phyloP scores from a whole-genome alignment of 2,113 vertebrate species.

The Nannobrachium achirus region DNA sequence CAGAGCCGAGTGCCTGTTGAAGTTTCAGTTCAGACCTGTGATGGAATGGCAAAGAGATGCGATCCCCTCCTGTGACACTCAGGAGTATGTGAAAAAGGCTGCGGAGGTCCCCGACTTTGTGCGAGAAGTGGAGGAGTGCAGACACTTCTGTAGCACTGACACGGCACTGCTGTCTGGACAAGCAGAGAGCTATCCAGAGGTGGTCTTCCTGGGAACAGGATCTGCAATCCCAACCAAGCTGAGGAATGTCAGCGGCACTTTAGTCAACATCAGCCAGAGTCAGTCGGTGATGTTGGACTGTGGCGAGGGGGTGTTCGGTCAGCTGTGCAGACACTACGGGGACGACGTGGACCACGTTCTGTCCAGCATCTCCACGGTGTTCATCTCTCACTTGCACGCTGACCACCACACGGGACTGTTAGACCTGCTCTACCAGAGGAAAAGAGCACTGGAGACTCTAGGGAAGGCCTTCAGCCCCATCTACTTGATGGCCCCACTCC shows the following conservation, averaged over 20 bases:
- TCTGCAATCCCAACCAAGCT: slow-evolving; percentile 96
- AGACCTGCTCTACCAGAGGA: slow-evolving; percentile 87
- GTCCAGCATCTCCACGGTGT: slow-evolving; percentile 83
- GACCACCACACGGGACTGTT: slow-evolving; percentile 97
- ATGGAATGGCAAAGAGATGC: slow-evolving; percentile 84
- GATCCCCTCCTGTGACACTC: not conserved
- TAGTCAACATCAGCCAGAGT: slow-evolving; percentile 86
- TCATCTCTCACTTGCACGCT: slow-evolving; percentile 94
- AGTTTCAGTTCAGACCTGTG: slow-evolving; percentile 90
- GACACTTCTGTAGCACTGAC: not conserved
- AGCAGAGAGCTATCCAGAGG: slow-evolving; percentile 81
- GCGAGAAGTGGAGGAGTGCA: slow-evolving; percentile 1
- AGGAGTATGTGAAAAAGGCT: not conserved
- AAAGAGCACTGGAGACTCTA: slow-evolving; percentile 84
- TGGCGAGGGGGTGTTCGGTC: slow-evolving; percentile 93
- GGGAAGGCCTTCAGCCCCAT: slow-evolving; percentile 81
- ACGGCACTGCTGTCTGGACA: slow-evolving; percentile 6
- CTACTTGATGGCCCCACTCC: slow-evolving; percentile 83
- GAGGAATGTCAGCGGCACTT: slow-evolving; percentile 91
- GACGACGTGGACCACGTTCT: slow-evolving; percentile 85
- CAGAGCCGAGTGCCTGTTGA: slow-evolving; percentile 89
- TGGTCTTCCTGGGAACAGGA: slow-evolving; percentile 94
- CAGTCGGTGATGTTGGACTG: slow-evolving; percentile 90
- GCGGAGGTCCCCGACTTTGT: not conserved
- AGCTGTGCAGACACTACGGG: slow-evolving; percentile 94